Base-by-base conservation (phyloP, 2,113 vertebrate species). In the Picathartes gymnocephalus region DNA sequence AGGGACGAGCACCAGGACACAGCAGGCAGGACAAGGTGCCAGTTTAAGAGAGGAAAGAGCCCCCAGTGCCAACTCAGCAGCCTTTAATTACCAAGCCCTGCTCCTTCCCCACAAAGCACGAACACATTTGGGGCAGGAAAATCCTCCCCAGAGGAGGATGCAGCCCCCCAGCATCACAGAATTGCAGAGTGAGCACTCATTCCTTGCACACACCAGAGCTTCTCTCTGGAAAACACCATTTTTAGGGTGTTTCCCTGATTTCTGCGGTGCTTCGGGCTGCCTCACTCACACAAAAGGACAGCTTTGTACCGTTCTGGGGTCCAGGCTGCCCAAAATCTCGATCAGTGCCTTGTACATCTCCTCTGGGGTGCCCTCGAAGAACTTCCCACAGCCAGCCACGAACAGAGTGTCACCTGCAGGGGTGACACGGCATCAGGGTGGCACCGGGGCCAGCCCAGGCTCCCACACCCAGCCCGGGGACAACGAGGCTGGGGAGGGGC, bases 321-420 rank as follows among this genome's bases (percentile, higher is more conserved):
- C 99, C 64, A 99, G 97, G 56, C 92, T 97, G 56, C 99, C 99
- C 84, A 99, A 91, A 84, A 99, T 96, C 50, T 99, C 98, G 2
- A 99, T 98, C 97, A 99, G 96, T 0, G 99, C 99, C 97, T 93
- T 98, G 97, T 99, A 98, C 99, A 99, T 99, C 92, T 99, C 99
- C 2, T 99, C 99, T 0, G 99, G 98, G 0, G 99, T 99, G 17
- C 99, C 99, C 95, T 99, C 99, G 9, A 99, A 99, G 97, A 99
- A 99, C 93, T 99, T 99, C 56, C 99, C 99, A 30, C 99, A 99
- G 23, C 99, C 99, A 3, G 98, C 99, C 89, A 99, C 98, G 51
- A 99, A 99, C 61, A 99, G 96, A 0, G 99, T 99, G 97, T 99
- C 99, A 9, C 99, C 99, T 99, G 95, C 18, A 76, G 74, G 71